phyloP scores from a whole-genome alignment of 2,113 vertebrate species.

The Ondatra zibethicus region DNA sequence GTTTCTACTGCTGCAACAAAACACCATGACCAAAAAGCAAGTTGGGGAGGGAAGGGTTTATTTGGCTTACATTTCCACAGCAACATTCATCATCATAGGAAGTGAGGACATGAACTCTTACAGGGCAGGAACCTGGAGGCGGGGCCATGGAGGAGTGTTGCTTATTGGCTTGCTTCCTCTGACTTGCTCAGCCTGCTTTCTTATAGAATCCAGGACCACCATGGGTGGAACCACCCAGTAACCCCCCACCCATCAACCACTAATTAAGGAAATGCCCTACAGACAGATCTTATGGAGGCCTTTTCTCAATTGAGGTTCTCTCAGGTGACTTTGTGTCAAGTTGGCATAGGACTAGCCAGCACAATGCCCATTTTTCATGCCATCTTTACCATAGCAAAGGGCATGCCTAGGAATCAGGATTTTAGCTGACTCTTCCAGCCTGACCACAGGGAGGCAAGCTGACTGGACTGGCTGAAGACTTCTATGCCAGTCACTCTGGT shows the following conservation, averaged over 20 bases:
- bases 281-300: background rate
- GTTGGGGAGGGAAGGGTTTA: background rate
- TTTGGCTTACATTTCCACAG: background rate
- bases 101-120: background rate
- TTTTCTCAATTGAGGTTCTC: background rate
- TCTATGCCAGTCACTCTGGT: background rate
- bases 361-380: background rate
- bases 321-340: background rate
- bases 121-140: background rate
- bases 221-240: too few species aligned
- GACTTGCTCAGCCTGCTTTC: background rate
- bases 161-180: too few species aligned
- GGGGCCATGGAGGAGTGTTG: background rate
- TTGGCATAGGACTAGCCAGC: background rate
- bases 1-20: background rate
- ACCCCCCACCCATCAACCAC: background rate
- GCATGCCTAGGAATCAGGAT: too few species aligned
- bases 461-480: background rate
- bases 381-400: background rate
- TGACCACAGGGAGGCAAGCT: background rate
- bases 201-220: background rate
- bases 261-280: background rate
- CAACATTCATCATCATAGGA: background rate
- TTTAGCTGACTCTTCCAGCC: background rate
- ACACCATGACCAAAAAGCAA: background rate